Conservation (phyloP, 2,113 vertebrate genomes). For the Centropristis striata region DNA sequence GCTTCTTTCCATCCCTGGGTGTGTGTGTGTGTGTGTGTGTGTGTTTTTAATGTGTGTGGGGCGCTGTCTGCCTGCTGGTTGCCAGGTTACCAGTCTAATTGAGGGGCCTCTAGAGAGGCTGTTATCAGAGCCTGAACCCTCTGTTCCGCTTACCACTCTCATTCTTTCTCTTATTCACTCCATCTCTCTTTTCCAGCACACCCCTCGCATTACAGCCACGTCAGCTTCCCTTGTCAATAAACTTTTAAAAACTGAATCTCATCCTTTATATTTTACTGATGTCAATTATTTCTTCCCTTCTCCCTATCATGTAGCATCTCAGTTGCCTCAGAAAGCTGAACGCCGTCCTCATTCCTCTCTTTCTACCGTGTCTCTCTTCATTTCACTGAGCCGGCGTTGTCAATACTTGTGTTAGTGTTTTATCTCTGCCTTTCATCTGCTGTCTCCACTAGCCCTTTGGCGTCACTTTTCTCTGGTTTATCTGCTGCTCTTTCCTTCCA, state of each 20-base stretch:
- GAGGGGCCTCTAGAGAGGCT: slow-evolving; percentile 82
- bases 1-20: slow-evolving; percentile 23
- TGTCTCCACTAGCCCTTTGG: slow-evolving; percentile 31
- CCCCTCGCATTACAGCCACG: neutral
- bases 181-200: slow-evolving; percentile 30
- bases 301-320: slow-evolving; percentile 22
- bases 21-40: slow-evolving; percentile 12
- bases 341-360: neutral
- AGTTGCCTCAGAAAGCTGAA: slow-evolving; percentile 7
- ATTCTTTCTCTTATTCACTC: slow-evolving; percentile 39
- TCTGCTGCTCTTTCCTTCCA: slow-evolving; percentile 25
- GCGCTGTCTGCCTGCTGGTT: slow-evolving; percentile 82
- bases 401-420: slow-evolving; percentile 42
- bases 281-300: slow-evolving; percentile 14
- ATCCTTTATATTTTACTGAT: slow-evolving; percentile 8
- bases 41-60: slow-evolving; percentile 55
- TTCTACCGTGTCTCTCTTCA: neutral
- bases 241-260: slow-evolving; percentile 11
- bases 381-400: slow-evolving; percentile 23
- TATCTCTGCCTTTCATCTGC: slow-evolving; percentile 57
- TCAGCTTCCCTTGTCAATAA: neutral
- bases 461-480: slow-evolving; percentile 41
- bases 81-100: slow-evolving; percentile 87
- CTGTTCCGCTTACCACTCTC: slow-evolving; percentile 54
- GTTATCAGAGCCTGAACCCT: slow-evolving; percentile 79